phyloP scores from a whole-genome alignment of 2,888 invertebrate species.

The Flabesymbios commensalis region DNA sequence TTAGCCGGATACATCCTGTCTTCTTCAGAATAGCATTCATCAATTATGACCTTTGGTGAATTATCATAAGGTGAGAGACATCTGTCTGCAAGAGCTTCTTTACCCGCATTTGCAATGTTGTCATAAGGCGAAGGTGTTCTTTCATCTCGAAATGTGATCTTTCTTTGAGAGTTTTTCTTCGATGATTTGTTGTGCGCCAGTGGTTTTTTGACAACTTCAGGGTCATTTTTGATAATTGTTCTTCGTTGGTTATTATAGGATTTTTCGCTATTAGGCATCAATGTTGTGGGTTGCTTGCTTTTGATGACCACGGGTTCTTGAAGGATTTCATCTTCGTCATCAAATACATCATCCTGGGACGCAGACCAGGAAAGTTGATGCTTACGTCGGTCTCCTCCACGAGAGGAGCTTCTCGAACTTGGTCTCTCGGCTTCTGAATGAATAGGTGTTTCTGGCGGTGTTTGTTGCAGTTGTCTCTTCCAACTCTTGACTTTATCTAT shows the following conservation, averaged over 20 bases:
- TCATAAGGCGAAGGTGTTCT: slow-evolving; percentile 31
- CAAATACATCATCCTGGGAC: too few species aligned
- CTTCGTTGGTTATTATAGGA: too few species aligned
- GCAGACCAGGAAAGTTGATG: too few species aligned
- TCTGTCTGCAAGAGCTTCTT: not conserved
- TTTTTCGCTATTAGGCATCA: too few species aligned
- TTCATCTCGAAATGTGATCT: not conserved
- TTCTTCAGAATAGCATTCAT: not conserved
- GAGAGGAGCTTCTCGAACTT: not conserved
- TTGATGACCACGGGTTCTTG: slow-evolving; percentile 2
- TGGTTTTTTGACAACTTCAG: too few species aligned
- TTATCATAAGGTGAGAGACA: slow-evolving; percentile 27
- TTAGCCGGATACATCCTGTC: not conserved
- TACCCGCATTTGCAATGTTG: slow-evolving; percentile 3
- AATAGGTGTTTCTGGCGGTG: slow-evolving; percentile 26
- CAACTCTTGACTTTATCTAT: slow-evolving; percentile 58
- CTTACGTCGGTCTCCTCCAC: not conserved
- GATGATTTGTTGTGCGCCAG: not conserved
- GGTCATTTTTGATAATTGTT: not conserved
- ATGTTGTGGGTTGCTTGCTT: slow-evolving; percentile 5
- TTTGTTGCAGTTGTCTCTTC: slow-evolving; percentile 51
- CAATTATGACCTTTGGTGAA: not conserved
- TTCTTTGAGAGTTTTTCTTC: too few species aligned
- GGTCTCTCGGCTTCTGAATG: not conserved
- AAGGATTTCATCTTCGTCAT: not conserved